phyloP scores from a whole-genome alignment of 2,888 invertebrate genomes.

The Tribolium freemani region DNA sequence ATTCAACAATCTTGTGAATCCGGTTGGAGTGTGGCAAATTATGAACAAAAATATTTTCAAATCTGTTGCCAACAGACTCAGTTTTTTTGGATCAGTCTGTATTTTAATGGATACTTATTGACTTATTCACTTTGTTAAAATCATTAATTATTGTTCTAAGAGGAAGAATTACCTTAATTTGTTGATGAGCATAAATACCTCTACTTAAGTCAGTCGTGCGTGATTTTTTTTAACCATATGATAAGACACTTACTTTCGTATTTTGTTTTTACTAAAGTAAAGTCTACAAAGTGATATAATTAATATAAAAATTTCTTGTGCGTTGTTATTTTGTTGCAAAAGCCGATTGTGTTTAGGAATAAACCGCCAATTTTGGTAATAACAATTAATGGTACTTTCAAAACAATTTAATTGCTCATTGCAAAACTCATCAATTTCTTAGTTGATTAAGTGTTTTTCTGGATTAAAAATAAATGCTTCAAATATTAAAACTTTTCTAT shows the following conservation, averaged over 20 bases:
- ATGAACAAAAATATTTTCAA: no score
- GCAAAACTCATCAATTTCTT: background rate
- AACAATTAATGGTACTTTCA: background rate
- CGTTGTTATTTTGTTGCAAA: background rate
- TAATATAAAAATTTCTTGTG: background rate
- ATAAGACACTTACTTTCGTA: conserved; percentile 14
- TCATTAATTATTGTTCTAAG: conserved; percentile 17
- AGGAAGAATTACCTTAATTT: conserved; percentile 19
- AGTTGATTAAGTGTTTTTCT: background rate
- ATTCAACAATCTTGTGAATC: no score
- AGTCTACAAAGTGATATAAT: conserved; percentile 5
- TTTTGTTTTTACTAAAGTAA: conserved; percentile 4
- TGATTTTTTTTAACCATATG: conserved; percentile 12
- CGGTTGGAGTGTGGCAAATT: no score
- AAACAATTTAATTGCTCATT: background rate
- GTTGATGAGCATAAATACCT: conserved; percentile 6
- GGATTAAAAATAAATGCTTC: no score
- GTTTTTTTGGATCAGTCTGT: no score
- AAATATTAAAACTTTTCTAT: no score
- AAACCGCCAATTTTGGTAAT: background rate
- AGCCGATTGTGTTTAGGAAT: conserved; percentile 3
- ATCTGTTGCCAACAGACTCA: no score
- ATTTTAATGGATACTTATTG: conserved; percentile 3
- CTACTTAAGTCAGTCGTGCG: conserved; percentile 11
- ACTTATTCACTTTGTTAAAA: conserved; percentile 14